phyloP scores from a whole-genome alignment of 2,888 invertebrate species.

The Rugalucina vietnamica region DNA sequence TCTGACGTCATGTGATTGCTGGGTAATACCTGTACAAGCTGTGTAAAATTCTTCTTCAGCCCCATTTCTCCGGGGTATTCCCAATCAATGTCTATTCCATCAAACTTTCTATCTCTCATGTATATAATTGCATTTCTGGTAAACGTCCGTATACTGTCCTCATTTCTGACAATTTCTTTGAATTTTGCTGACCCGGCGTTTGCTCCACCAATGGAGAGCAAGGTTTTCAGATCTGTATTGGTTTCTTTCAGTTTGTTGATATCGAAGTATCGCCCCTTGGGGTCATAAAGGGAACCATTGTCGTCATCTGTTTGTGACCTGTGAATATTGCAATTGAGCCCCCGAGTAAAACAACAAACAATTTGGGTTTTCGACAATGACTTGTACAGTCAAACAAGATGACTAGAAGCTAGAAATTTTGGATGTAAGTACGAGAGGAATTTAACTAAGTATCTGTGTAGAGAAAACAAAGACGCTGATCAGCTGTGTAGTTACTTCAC shows the following conservation, averaged over 20 bases:
- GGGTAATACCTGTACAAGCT: constrained; percentile 69
- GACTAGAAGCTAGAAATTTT: too few relatives aligned
- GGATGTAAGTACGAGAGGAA: too few relatives aligned
- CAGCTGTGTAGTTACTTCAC: too few relatives aligned
- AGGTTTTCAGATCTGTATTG: constrained; percentile 70
- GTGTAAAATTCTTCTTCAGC: constrained; percentile 60
- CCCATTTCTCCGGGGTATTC: constrained; percentile 76
- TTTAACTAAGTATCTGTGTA: too few relatives aligned
- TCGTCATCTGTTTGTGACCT: constrained; percentile 49
- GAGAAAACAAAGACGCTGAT: too few relatives aligned
- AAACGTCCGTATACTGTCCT: constrained; percentile 66
- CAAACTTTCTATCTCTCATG: constrained; percentile 73
- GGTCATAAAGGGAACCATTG: constrained; percentile 50
- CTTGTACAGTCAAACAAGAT: too few relatives aligned
- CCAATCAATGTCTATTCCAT: constrained; percentile 80
- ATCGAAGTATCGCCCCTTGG: constrained; percentile 62
- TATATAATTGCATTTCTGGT: constrained; percentile 66
- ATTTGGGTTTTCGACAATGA: too few relatives aligned
- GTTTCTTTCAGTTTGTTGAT: constrained; percentile 72
- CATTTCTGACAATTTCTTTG: constrained; percentile 59
- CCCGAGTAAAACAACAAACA: too few relatives aligned
- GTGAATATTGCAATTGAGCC: too few relatives aligned
- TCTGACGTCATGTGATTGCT: too few relatives aligned
- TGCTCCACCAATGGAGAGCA: constrained; percentile 79
- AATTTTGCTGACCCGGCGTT: constrained; percentile 57